Base-by-base conservation (phyloP, 2,797 vertebrate genomes). In the Coregonus ussuriensis region DNA sequence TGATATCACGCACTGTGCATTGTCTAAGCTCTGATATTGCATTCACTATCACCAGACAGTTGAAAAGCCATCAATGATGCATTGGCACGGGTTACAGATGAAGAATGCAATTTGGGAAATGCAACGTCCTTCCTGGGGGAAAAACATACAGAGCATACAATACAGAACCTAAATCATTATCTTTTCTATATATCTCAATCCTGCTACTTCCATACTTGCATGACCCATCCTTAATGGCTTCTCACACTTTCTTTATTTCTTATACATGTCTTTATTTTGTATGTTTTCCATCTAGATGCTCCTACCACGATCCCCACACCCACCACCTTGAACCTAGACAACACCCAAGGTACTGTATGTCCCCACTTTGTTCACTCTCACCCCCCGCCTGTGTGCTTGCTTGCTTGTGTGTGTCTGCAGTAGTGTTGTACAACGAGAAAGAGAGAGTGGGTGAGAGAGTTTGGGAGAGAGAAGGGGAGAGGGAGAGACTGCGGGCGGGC, bases 241-340 rank as follows among this genome's bases (percentile, higher is more conserved):
- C 72, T 93, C 93, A 93, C 90, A 95, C 88, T 93, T 90, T 88
- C 89, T 90, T 91, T 91, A 89, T 92, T 92, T 94, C 92, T 94
- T 94, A 94, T 92, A 91, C 89, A 85, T 94, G 91, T 95, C 88
- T 93, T 96, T 96, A 93, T 97, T 97, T 96, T 96, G 93, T 88
- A 96, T 94, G 96, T 96, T 97, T 94, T 91, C 93, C 97, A 98
- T 99, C 96, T 96, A 99, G 98, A 99, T 98, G 96, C 96, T 97
- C 97, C 95, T 96, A 96, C 96, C 95, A 98, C 97, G 96, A 94
- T 96, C 96, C 97, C 96, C 95, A 95, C 96, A 95, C 97, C 97
- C 96, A 96, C 96, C 95, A 95, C 95, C 96, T 94, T 93, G 92
- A 90, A 96, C 87, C 93, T 93, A 91, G 93, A 91, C 89, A 93